A percentile compares a stretch with the other conserved stretches of the same genome.
Evolutionary conservation across 2,797 vertebrate species (phyloP).

Genomic region (Aphelocoma californica): DNA sequence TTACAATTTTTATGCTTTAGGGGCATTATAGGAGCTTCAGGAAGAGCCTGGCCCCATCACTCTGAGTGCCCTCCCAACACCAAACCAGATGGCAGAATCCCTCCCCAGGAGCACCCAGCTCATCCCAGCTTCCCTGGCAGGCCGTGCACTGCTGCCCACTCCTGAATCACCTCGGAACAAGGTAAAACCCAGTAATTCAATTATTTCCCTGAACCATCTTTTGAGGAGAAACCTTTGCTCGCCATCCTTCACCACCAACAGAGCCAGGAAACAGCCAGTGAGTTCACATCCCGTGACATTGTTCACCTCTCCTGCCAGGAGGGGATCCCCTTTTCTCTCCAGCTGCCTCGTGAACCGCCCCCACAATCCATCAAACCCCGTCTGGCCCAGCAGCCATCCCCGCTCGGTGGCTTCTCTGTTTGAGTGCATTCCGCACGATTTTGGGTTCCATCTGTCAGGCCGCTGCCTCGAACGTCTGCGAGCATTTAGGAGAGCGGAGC

Average conservation of each 20-base stretch:
- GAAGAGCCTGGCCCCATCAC: background rate
- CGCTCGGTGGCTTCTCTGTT: background rate
- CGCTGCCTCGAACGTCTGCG: background rate
- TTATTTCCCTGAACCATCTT: background rate
- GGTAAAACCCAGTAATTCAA: background rate
- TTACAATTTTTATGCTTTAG: background rate
- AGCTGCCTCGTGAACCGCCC: background rate
- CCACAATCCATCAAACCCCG: rapidly evolving
- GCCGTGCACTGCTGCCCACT: background rate
- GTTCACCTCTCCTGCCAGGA: background rate
- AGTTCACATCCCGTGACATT: background rate
- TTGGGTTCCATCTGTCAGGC: background rate
- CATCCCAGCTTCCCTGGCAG: background rate
- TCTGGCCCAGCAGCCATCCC: background rate
- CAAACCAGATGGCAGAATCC: background rate
- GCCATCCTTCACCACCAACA: rapidly evolving
- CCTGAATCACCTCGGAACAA: background rate
- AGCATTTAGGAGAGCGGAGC: background rate
- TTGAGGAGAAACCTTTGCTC: rapidly evolving
- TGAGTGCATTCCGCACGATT: background rate
- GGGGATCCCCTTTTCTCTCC: background rate
- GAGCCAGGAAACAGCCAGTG: background rate
- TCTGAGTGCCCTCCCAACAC: background rate
- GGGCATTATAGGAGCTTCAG: background rate
- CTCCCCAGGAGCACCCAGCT: background rate